phyloP scores from a whole-genome alignment of 2,888 invertebrate genomes.

The Hydraecia micacea region DNA sequence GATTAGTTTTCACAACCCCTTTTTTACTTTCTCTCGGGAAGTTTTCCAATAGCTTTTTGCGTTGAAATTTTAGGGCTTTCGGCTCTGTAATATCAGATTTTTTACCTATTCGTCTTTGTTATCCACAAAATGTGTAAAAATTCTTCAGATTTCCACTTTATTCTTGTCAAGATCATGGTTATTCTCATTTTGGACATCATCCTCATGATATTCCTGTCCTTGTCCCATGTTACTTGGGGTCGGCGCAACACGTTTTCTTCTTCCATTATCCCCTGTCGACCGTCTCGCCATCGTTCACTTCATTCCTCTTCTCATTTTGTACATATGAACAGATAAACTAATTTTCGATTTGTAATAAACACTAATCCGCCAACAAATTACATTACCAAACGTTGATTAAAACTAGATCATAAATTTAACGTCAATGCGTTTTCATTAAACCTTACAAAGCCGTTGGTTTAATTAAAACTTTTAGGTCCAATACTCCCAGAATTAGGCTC shows the following conservation, averaged over 20 bases:
- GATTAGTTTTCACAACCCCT: slow-evolving; percentile 36
- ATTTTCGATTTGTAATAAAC: not conserved
- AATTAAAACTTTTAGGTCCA: slow-evolving; percentile 54
- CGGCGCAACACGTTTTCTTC: not conserved
- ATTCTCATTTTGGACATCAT: not conserved
- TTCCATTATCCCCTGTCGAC: not conserved
- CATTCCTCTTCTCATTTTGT: not conserved
- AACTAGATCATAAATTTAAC: slow-evolving; percentile 38
- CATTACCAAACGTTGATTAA: slow-evolving; percentile 37
- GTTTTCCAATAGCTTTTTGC: slow-evolving; percentile 1
- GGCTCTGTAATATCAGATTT: not conserved
- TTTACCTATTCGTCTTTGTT: not conserved
- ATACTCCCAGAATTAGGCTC: slow-evolving; percentile 44
- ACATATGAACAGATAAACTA: not conserved
- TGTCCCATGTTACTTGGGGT: not conserved
- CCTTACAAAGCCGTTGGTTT: slow-evolving; percentile 37
- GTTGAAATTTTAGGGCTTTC: not conserved
- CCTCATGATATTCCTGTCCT: not conserved
- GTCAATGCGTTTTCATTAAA: slow-evolving; percentile 43
- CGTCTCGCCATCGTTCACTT: not conserved
- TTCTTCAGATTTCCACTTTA: not conserved
- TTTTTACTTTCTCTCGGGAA: not conserved
- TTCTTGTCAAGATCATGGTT: not conserved
- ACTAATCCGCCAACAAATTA: slow-evolving; percentile 6
- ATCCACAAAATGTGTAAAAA: not conserved